Base-by-base conservation (phyloP, 1,140 invertebrate species). In the Caenorhabditis briggsae region DNA sequence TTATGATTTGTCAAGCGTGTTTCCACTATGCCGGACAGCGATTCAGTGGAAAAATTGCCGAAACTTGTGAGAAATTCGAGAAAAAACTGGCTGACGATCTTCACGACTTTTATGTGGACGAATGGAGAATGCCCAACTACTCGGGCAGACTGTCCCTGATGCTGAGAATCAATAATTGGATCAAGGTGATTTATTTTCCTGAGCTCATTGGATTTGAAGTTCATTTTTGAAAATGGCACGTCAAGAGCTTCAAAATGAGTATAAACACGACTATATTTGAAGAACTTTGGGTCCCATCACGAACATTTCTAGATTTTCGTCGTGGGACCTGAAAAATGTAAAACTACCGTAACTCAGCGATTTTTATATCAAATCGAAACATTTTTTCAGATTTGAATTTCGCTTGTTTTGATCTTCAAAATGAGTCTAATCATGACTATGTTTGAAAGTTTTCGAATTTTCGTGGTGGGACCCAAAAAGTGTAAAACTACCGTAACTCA, bases 51-150 rank as follows among this genome's bases (percentile, higher is more conserved):
- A 70, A 70, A 46, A 70, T 46, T 5, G 5, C 43, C 16, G 64
- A 70, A 46, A 23, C 46, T 46, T 70, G 64, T 70, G 41, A 70
- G 5, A 18, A 46, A 43, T 70, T 70, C 18, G 33, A 70, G 16
- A 1, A 46, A 18, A 70, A 46, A 70, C 8, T 70, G 64, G 64
- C 64, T 6, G n/a, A 70, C 43, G 64, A 70, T 0, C 64, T 70
- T 8, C 64, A 70, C 20, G 64, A 70, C 18, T 70, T 70, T 46
- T 70, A 70, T 70, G 64, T 70, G 64, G 64, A 70, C 41, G 64
- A 70, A 14, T 70, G 64, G 64, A 70, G 64, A 46, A 70, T 70
- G 64, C 64, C 64, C 1, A 70, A 70, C 18, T 70, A 70, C n/a
- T 70, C 64, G 14, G 64, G 64, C 5, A 70, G 64, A 16, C 18